Base-by-base conservation (phyloP, 2,888 invertebrate species). In the Coleophora deauratella region DNA sequence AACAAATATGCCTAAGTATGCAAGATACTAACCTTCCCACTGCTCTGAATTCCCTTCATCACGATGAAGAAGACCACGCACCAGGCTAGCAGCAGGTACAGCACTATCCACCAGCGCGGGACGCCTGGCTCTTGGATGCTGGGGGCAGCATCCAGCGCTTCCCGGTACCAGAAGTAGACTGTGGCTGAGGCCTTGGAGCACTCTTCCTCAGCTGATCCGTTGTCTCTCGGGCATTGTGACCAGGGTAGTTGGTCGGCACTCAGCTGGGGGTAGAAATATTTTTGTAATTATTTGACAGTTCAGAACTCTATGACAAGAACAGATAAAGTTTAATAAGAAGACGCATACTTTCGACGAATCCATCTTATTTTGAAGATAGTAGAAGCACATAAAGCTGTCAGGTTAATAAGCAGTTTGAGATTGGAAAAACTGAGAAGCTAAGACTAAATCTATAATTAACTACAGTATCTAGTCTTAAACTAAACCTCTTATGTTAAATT, bases 21-120 rank as follows among this genome's bases (percentile, higher is more conserved):
- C n/a, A 35, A 9, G 12, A 9, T 9, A 42, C 57, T 55, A 68
- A 95, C 95, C 90, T 97, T 97, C 61, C 97, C 97, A 50, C 96
- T 96, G 59, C 96, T 96, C 81, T 97, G 97, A 50, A 98, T 97
- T 37, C 97, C 97, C 75, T 96, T 96, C 95, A 96, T 97, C 35
- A 97, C 96, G 65, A 97, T 97, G 66, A 95, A 94, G 86, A 96
- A 98, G 27, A 98, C 96, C 51, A 96, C 88, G 37, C 92, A 74
- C 98, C 98, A 98, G 14, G 97, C 93, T 27, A 96, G 86, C 44
- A 96, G 71, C 37, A 98, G 88, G 64, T 96, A 96, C 28, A 95
- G 72, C 0, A 95, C 93, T 69, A 98, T 97, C 94, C 96, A 97
- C 96, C 96, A 96, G 55, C 94, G 92, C 6, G 97, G 91, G 15